Evolutionary conservation across 1,140 invertebrate species (phyloP).

Genomic region (Dufourea novaeangliae): DNA sequence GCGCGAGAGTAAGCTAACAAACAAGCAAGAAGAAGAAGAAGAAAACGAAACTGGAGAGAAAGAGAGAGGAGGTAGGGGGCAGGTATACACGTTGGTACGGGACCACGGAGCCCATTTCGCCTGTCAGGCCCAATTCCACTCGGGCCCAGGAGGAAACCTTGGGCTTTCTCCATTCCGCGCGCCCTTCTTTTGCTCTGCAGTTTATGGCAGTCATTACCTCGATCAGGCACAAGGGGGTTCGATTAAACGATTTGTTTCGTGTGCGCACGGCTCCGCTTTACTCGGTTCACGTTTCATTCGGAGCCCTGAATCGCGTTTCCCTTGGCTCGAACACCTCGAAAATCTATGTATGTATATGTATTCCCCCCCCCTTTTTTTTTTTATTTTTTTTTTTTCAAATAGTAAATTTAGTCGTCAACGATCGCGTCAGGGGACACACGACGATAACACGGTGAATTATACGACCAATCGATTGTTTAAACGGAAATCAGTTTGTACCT

Average conservation of each 20-base stretch:
- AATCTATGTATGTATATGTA: no score
- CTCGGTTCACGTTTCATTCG: slow-evolving; percentile 53
- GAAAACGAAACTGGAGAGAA: neutral
- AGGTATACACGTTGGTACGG: slow-evolving; percentile 53
- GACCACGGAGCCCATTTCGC: slow-evolving; percentile 57
- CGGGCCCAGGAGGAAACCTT: slow-evolving; percentile 58
- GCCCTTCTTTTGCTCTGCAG: slow-evolving; percentile 59
- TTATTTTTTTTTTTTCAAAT: no score
- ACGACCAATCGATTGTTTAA: no score
- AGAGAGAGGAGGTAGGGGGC: slow-evolving; percentile 58
- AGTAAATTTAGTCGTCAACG: no score
- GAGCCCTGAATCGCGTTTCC: no score
- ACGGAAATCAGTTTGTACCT: no score
- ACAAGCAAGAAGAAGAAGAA: slow-evolving; percentile 12
- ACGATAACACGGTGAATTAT: no score
- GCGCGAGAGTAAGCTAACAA: slow-evolving; percentile 13
- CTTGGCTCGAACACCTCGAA: no score
- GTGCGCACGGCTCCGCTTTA: slow-evolving; percentile 70
- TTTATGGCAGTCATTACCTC: slow-evolving; percentile 78
- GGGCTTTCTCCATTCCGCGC: slow-evolving; percentile 22
- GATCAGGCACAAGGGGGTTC: slow-evolving; percentile 68
- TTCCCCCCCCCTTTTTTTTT: no score
- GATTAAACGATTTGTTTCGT: slow-evolving; percentile 77
- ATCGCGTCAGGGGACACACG: no score
- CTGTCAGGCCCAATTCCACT: slow-evolving; percentile 68